These are phyloP conservation scores for Drosophila nigricruria DNA, from an alignment of 2,888 invertebrate genomes.

Conservation along the genomic window DNA sequence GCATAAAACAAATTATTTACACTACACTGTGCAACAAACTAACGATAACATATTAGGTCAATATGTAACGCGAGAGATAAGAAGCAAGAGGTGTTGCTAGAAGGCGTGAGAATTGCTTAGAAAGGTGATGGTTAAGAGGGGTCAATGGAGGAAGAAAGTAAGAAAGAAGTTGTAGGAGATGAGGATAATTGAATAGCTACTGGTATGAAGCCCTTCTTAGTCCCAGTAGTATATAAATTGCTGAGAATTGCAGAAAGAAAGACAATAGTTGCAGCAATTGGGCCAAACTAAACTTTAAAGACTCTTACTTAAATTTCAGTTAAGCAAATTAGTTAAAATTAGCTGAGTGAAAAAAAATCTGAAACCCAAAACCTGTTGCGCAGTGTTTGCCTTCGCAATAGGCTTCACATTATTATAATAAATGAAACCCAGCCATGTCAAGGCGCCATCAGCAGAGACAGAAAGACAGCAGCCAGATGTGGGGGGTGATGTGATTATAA, in stretches of 20 bases:
- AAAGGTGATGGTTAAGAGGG: neutral
- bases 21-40: slow-evolving; percentile 51
- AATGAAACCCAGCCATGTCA: slow-evolving; percentile 57
- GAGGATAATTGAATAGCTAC: too few relatives aligned
- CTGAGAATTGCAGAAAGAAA: slow-evolving; percentile 7
- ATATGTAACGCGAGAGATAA: neutral
- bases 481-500: slow-evolving; percentile 65
- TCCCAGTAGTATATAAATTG: neutral
- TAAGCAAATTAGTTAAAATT: neutral
- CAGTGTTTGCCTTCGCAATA: slow-evolving; percentile 54
- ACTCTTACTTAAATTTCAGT: neutral
- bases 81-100: neutral
- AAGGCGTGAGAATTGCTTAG: slow-evolving; percentile 1
- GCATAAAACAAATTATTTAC: slow-evolving; percentile 45
- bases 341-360: neutral
- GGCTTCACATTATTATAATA: slow-evolving; percentile 70
- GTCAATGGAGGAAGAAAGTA: neutral
- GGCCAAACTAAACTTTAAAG: neutral
- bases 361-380: slow-evolving; percentile 30
- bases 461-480: slow-evolving; percentile 49
- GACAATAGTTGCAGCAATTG: neutral
- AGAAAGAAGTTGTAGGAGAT: neutral
- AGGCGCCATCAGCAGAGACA: slow-evolving; percentile 60
- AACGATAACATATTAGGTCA: neutral
- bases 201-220: neutral